Conservation (phyloP, 2,113 vertebrate species). For the Melanostigma gelatinosum region DNA sequence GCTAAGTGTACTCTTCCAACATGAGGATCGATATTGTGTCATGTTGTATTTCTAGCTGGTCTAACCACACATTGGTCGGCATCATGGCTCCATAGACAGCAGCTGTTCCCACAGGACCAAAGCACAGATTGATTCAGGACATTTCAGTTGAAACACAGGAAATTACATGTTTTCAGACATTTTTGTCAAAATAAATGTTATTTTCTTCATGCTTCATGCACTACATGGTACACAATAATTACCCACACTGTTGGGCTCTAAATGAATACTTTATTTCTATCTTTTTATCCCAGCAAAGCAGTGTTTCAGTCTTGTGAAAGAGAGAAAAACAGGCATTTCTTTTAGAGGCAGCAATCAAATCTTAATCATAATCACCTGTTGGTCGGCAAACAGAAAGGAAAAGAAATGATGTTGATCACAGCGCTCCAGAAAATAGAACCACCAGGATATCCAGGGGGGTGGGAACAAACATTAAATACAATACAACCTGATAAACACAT, state of each 20-base stretch:
- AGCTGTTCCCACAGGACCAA: no score
- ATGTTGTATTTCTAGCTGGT: no score
- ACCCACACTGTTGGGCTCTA: neutral
- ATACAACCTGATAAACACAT: neutral
- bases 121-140: no score
- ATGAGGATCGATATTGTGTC: no score
- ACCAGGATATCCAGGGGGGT: neutral
- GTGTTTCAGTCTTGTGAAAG: neutral
- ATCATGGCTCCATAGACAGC: no score
- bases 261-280: neutral
- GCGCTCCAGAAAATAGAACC: neutral
- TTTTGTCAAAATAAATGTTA: no score
- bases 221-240: no score
- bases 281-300: neutral
- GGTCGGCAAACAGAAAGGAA: neutral
- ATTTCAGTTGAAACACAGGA: no score
- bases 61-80: no score
- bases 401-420: neutral
- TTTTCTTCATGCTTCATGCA: no score
- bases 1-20: no score
- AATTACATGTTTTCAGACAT: no score
- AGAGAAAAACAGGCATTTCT: neutral
- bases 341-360: neutral
- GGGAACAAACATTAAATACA: neutral
- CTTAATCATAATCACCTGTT: neutral